phyloP scores from a whole-genome alignment of 1,140 invertebrate genomes.

The Eupeodes corollae region DNA sequence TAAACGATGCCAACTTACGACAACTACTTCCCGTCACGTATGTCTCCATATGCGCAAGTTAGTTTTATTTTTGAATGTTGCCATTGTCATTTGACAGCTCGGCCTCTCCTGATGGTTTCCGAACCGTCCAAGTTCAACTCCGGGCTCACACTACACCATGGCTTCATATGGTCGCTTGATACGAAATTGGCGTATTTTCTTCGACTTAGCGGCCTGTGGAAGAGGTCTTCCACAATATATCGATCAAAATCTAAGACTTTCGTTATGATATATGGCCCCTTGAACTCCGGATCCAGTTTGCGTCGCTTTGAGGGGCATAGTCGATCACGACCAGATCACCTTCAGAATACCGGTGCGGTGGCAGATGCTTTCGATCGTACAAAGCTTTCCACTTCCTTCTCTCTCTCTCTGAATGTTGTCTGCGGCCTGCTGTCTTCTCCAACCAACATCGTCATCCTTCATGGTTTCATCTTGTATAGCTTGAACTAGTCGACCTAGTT shows the following conservation, averaged over 20 bases:
- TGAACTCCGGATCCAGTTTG: constrained; percentile 3
- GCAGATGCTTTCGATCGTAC: too few relatives aligned
- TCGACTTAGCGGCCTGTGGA: constrained; percentile 3
- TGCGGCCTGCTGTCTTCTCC: too few relatives aligned
- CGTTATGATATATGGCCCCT: constrained; percentile 2
- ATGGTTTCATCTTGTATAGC: too few relatives aligned
- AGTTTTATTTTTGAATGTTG: too few relatives aligned
- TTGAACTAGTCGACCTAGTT: too few relatives aligned
- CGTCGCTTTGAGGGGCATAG: neutral
- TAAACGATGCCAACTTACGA: too few relatives aligned
- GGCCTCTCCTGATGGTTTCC: too few relatives aligned
- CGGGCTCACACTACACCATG: constrained; percentile 5
- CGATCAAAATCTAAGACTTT: constrained; percentile 8
- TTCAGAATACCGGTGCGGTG: too few relatives aligned
- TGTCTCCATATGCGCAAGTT: too few relatives aligned
- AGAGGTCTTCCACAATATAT: constrained; percentile 12
- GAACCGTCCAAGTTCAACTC: constrained; percentile 2
- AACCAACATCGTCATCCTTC: neutral
- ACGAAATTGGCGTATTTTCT: neutral
- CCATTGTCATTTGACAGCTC: too few relatives aligned
- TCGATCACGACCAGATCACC: too few relatives aligned
- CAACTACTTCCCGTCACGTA: too few relatives aligned
- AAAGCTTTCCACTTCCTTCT: neutral
- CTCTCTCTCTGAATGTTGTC: neutral
- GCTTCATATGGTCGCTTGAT: constrained; percentile 10